Evolutionary conservation across 2,888 invertebrate genomes (phyloP), one percentile per base, ranked within the genome.

Genomic region (Chesias legatella): DNA sequence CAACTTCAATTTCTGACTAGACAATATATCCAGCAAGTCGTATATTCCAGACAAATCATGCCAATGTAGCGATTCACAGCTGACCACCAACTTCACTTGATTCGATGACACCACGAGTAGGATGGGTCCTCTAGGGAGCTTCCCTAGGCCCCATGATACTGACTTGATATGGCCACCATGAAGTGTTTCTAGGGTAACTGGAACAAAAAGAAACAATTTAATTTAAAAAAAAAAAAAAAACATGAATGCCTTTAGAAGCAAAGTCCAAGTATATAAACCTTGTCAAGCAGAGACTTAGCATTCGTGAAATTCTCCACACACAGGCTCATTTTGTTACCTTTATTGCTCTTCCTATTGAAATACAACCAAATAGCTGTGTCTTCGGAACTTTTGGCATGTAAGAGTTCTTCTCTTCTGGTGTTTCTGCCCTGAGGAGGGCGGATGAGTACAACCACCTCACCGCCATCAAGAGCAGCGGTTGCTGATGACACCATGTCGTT

Each of bases 171-270:
- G 79, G 6, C 90, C 91, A 7, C 90, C 89, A 53, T 90, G 89
- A 0, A 91, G 73, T 3, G 90, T 91, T 67, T 93, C 92, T 50
- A 93, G 73, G n/a, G 91, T 89, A n/a, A 93, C 93, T 93, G 34
- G 17, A 51, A 54, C 9, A 33, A 29, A 11, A 22, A 9, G 3
- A 6, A 11, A 1, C 10, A 11, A 7, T 22, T 4, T 13, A 28
- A 31, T 43, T 49, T 32, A 28, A n/a, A n/a, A n/a, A n/a, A n/a
- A n/a, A n/a, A n/a, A n/a, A n/a, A n/a, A n/a, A n/a, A n/a, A n/a
- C n/a, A n/a, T n/a, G n/a, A n/a, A n/a, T n/a, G n/a, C n/a, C n/a
- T n/a, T n/a, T n/a, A n/a, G n/a, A n/a, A n/a, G n/a, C n/a, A n/a
- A n/a, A n/a, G n/a, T n/a, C n/a, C n/a, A n/a, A n/a, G n/a, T n/a